Conservation (phyloP, 2,113 vertebrate species). For the zebrafish (Danio rerio) region DNA sequence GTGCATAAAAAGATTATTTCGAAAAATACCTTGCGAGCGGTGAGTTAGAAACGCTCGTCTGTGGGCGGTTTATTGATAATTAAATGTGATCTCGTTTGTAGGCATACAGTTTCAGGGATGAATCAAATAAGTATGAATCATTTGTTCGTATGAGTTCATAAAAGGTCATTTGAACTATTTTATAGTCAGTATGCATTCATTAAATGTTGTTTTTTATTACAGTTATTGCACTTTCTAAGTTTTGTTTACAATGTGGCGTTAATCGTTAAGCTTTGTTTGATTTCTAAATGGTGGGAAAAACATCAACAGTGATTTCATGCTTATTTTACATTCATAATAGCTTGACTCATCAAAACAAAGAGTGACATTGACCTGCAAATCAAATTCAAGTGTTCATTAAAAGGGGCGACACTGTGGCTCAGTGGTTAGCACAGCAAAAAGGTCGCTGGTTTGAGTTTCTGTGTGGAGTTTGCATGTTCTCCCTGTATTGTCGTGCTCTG, state of each 20-base stretch:
- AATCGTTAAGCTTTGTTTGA: too few species aligned
- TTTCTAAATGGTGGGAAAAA: too few species aligned
- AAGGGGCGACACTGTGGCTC: too few species aligned
- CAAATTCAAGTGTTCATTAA: neutral
- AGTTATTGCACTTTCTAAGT: too few species aligned
- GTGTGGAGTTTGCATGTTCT: too few species aligned
- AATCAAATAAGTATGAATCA: neutral
- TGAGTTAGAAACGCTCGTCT: neutral
- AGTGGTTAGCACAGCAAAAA: too few species aligned
- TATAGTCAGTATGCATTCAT: too few species aligned
- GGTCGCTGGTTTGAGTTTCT: too few species aligned
- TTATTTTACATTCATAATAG: neutral
- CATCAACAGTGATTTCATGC: neutral
- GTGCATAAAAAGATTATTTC: conserved; percentile 32
- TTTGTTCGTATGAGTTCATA: neutral
- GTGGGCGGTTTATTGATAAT: conserved; percentile 12
- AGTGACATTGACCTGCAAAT: neutral
- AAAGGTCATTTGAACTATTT: too few species aligned
- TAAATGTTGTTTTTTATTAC: too few species aligned
- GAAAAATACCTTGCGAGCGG: neutral
- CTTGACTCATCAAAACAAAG: neutral
- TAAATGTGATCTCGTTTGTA: neutral
- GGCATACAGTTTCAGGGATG: neutral
- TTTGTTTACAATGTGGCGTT: too few species aligned
- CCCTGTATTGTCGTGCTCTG: neutral